These are phyloP conservation scores for Champsocephalus gunnari DNA, from an alignment of 2,797 vertebrate species.

Conservation along the genomic window DNA sequence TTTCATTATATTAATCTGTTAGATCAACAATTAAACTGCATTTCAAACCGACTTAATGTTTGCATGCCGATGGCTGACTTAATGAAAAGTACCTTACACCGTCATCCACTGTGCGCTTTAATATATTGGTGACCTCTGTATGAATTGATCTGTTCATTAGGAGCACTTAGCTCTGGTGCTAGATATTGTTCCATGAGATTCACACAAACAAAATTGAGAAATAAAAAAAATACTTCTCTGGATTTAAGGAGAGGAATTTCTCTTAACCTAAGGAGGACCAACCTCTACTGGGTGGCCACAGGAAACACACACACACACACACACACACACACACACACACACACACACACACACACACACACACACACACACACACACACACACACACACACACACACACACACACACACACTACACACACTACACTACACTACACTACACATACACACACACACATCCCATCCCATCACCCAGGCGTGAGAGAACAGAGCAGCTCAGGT, in stretches of 20 bases:
- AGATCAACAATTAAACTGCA: too few species aligned
- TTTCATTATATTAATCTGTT: too few species aligned
- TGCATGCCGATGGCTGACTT: too few species aligned
- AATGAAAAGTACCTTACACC: too few species aligned
- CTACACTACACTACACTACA: too few species aligned
- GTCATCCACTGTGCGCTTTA: too few species aligned
- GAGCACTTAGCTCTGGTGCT: too few species aligned
- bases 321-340: background rate
- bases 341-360: slow-evolving; percentile 27
- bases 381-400: slow-evolving; percentile 34
- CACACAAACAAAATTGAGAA: background rate
- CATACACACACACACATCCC: slow-evolving; percentile 28
- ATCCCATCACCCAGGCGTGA: slow-evolving; percentile 80
- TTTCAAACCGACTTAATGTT: too few species aligned
- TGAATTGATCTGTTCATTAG: too few species aligned
- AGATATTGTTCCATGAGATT: slow-evolving; percentile 23
- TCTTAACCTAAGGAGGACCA: slow-evolving; percentile 76
- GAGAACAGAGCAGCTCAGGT: slow-evolving; percentile 86
- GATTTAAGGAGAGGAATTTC: slow-evolving; percentile 28
- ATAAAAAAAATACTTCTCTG: slow-evolving; percentile 10
- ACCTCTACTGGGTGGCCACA: slow-evolving; percentile 89
- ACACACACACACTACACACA: too few species aligned
- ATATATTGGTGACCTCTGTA: too few species aligned
- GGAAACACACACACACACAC: slow-evolving; percentile 61
- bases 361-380: slow-evolving; percentile 35